Evolutionary conservation across 2,888 invertebrate genomes (phyloP), one percentile per base, ranked within the genome.

Genomic region (Eugnorisma glareosa): DNA sequence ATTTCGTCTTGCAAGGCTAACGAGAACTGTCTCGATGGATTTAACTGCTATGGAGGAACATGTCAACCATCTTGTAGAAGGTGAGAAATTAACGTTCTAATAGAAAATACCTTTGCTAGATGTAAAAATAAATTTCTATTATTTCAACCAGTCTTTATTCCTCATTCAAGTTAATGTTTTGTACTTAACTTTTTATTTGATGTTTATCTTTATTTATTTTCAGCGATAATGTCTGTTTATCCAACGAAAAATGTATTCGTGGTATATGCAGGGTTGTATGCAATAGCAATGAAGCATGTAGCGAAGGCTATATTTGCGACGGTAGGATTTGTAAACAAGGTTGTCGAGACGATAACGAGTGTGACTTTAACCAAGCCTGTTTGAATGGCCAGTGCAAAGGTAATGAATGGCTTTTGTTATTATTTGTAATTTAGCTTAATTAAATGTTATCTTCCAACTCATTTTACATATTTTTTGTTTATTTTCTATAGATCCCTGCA

Each of bases 261-360:
- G 98, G 98, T 66, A 97, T 98, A 73, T 99, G 99, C 91, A 98
- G 98, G 93, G 97, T 98, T 3, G 98, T 99, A 48, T 99, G 99
- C 91, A 99, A 99, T 91, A 98, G 98, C 73, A 99, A 99, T 92
- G 97, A 98, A 24, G 98, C 98, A 79, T 99, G 99, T 91, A 97
- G 97, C 35, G 96, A 97, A 24, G 98, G 98, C 86, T 98, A 99
- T 94, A 98, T 99, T 89, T 99, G 99, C 91, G 98, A 98, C 93
- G 98, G 98, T 89, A 97, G 99, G 89, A 97, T 99, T 83, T 99
- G 99, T 92, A 98, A 98, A 91, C 97, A 98, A 89, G 99, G 99
- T 67, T 99, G 99, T 91, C 97, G 99, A 79, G 98, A 98, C 90
- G 99, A 99, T 92, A 97, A 98, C 66, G 97, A 98, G 24, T 99